A percentile compares a stretch with the other conserved stretches of the same genome.
Evolutionary conservation across 2,888 invertebrate genomes (phyloP).

Genomic region (Dyspetes luteomarginatus): DNA sequence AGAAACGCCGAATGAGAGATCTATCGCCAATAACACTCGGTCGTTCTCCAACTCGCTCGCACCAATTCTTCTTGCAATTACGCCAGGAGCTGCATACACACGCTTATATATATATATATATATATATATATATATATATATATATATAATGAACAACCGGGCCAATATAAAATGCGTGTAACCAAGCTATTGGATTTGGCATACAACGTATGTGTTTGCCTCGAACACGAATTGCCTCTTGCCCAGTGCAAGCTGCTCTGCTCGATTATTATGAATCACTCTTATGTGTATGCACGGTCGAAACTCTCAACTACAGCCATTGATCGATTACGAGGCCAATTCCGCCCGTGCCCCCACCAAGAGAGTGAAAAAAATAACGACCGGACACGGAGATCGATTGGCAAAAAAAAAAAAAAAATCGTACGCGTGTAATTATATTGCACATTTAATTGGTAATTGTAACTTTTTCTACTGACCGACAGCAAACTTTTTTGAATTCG

Average conservation of each 20-base stretch:
- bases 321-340: conserved; percentile 57
- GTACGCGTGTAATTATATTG: too few relatives aligned
- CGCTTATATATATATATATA: too few relatives aligned
- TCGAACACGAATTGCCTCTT: background rate
- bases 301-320: conserved; percentile 20
- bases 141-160: conserved; percentile 22
- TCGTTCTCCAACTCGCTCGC: conserved; percentile 1
- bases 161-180: conserved; percentile 21
- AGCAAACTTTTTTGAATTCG: too few relatives aligned
- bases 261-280: conserved; percentile 61
- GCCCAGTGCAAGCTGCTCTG: background rate
- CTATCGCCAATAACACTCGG: conserved; percentile 71
- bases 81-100: background rate
- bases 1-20: conserved; percentile 77
- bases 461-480: too few relatives aligned
- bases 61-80: conserved; percentile 54
- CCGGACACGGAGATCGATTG: too few relatives aligned
- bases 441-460: too few relatives aligned
- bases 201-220: background rate
- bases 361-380: background rate
- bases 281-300: conserved; percentile 19
- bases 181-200: conserved; percentile 5
- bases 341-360: conserved; percentile 6
- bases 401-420: too few relatives aligned
- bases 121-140: too few relatives aligned